Evolutionary conservation across 2,113 vertebrate genomes (phyloP), one percentile per base, ranked within the genome.

Genomic region (Podarcis cretensis): DNA sequence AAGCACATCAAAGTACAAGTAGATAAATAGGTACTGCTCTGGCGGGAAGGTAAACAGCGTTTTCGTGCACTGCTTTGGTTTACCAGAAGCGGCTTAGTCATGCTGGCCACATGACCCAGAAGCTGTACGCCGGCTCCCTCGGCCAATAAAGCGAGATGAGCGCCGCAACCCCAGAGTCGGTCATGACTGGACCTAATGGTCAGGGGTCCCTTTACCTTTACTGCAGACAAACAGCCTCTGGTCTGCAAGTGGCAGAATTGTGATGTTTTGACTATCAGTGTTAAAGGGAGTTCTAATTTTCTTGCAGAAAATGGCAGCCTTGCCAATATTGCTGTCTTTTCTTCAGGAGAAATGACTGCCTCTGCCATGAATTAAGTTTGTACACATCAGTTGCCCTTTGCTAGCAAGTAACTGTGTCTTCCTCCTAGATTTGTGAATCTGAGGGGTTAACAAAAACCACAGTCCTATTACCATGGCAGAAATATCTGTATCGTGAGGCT

Each of bases 201-300:
- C 35, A 37, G 35, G 35, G 35, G 35, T 37, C 35, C 35, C 35
- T 37, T 37, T 37, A 37, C 35, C 35, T 37, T 37, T 85, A n/a
- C 87, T 90, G 69, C 77, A 92, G 90, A 79, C 54, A 87, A 65
- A 30, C 83, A 63, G 6, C 4, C 87, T 87, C 27, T 75, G 2
- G 65, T 0, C 21, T 69, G 43, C 68, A 35, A 76, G 30, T 54
- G 30, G 6, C 4, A n/a, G 32, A 4, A 80, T 86, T 48, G 78
- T 12, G 71, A 13, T 76, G 85, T 37, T 13, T 32, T 63, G 82
- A 54, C 5, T 84, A 37, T 20, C 68, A 75, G 6, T 4, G 7
- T 37, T 48, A 83, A 65, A 4, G 63, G 16, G 66, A 10, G 13
- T 2, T 83, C 8, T 54, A 30, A 78, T 74, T 77, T 3, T 86